Evolutionary conservation across 2,888 invertebrate species (phyloP), one percentile per base, ranked within the genome.

Genomic region (Sabellastarte sp.): DNA sequence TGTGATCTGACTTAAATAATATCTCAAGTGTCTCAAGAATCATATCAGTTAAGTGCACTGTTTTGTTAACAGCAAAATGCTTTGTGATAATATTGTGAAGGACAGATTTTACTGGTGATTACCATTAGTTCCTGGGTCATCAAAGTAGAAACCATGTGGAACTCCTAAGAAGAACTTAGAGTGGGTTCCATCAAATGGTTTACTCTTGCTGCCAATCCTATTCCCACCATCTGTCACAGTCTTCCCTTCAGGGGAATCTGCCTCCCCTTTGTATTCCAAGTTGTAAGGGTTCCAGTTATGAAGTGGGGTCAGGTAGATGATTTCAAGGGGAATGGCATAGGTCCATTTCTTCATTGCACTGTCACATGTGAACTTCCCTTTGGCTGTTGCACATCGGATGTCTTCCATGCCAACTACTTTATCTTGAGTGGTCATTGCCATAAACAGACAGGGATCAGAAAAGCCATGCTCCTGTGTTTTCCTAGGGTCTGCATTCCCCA

Each of bases 101-200:
- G n/a, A n/a, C n/a, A n/a, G n/a, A n/a, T n/a, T n/a, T n/a, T n/a
- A n/a, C n/a, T n/a, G n/a, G n/a, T n/a, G n/a, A n/a, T n/a, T n/a
- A n/a, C n/a, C n/a, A n/a, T n/a, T n/a, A n/a, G n/a, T n/a, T n/a
- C n/a, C n/a, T n/a, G n/a, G n/a, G n/a, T 41, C 41, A 20, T 41
- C 57, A 53, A 63, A 57, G 60, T 69, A 75, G 61, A 75, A 73
- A 59, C 69, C 73, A 15, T 61, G 60, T 1, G 75, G 75, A 3
- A 73, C 73, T 15, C 65, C 59, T 57, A 71, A 73, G 63, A 65
- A 75, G n/a, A 61, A 55, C 0, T 56, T 60, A 3, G 29, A 55
- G 53, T 66, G 60, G 2, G 70, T 69, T 5, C 75, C 75, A 50
- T 73, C 71, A 52, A 60, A 74, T 15, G 74, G 74, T 50, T 65